Evolutionary conservation across 2,888 invertebrate species (phyloP), one percentile per base, ranked within the genome.

Genomic region (Brassicogethes aeneus): DNA sequence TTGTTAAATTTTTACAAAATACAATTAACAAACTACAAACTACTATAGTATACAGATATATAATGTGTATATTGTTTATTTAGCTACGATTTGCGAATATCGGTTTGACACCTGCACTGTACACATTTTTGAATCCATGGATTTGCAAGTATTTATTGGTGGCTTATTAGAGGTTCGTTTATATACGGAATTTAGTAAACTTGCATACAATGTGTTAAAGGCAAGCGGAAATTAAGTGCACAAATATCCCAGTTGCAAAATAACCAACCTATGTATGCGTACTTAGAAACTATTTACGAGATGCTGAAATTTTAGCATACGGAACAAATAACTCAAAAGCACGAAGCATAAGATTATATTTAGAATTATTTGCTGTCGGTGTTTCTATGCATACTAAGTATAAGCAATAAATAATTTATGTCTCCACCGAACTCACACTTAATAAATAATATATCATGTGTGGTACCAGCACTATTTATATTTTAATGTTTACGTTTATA

Each of bases 151-250:
- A n/a, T n/a, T n/a, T n/a, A n/a, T n/a, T n/a, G n/a, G n/a, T n/a
- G n/a, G n/a, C n/a, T n/a, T n/a, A 54, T 51, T 52, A 55, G 52
- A 52, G 52, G 51, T 52, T 52, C 56, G 49, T 58, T 59, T 56
- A 58, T 55, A 58, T 57, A 58, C 57, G 54, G 23, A 50, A 47
- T 48, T 51, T 47, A 42, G 50, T 51, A 51, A 55, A 54, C 49
- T 48, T 23, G 44, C 51, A 49, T 52, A 50, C 53, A 52, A 51
- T 53, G 53, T 54, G 52, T 55, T 52, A 52, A 47, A 46, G 53
- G 44, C 46, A 41, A 50, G 45, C 56, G 58, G 58, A 58, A 56
- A 58, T 58, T 55, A 58, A 58, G 50, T 51, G 51, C 55, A 56
- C 53, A 54, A 56, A 55, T 52, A 52, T 47, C 48, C 50, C 47